Percentiles rank a stretch among this genome's conserved stretches.
phyloP scores from a whole-genome alignment of 2,888 invertebrate species.

The Trileptium ribeirensis region DNA sequence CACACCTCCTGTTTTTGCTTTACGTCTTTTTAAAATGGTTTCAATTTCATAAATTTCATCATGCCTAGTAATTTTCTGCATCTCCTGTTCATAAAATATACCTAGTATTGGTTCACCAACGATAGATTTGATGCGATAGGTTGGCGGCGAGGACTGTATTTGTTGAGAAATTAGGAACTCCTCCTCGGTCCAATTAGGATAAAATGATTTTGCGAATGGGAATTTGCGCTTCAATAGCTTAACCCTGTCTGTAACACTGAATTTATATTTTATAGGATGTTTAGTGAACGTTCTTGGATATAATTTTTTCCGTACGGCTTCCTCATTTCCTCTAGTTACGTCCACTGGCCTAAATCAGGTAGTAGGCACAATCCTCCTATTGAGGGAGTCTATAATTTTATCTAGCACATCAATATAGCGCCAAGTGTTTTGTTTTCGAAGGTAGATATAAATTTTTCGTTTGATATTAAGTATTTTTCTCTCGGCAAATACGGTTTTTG shows the following conservation, averaged over 20 bases:
- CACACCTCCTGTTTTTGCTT: neutral
- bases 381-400: neutral
- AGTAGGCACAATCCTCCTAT: neutral
- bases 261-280: neutral
- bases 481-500: neutral
- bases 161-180: neutral
- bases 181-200: neutral
- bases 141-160: neutral
- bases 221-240: neutral
- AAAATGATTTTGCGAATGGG: neutral
- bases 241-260: neutral
- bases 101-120: neutral
- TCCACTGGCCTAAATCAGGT: neutral
- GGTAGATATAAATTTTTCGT: neutral
- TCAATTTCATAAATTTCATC: neutral
- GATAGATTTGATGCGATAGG: neutral
- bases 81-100: neutral
- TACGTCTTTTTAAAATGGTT: neutral
- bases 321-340: neutral
- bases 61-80: neutral
- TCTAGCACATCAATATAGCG: neutral
- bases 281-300: neutral
- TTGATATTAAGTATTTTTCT: neutral
- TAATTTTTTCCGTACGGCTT: neutral
- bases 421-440: neutral